These are phyloP conservation scores for Dendroctonus ponderosae DNA, from an alignment of 1,140 invertebrate genomes.

Conservation along the genomic window DNA sequence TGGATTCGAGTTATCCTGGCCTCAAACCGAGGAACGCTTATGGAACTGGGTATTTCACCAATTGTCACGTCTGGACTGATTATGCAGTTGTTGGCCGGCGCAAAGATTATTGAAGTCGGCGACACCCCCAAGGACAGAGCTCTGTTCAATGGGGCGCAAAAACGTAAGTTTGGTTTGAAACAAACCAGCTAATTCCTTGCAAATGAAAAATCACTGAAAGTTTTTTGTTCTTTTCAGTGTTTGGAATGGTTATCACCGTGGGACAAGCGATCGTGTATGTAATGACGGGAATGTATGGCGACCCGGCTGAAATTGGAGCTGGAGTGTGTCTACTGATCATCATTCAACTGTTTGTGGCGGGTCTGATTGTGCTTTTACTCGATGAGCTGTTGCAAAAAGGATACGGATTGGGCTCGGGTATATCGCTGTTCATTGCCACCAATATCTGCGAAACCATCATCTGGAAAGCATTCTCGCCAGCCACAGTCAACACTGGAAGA, in stretches of 20 bases:
- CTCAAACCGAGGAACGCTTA: constrained; percentile 98
- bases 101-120: constrained; percentile 99
- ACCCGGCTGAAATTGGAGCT: constrained; percentile 96
- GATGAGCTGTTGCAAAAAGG: constrained; percentile 98
- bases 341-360: constrained; percentile 97
- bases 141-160: constrained; percentile 99
- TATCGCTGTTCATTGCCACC: constrained; percentile 99
- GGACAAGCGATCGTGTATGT: constrained; percentile 99
- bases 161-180: constrained; percentile 68
- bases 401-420: constrained; percentile 96
- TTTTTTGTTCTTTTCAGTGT: constrained; percentile 66
- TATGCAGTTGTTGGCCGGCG: constrained; percentile 98
- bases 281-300: constrained; percentile 99
- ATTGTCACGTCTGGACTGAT: constrained; percentile 99
- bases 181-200: neutral
- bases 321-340: constrained; percentile 99
- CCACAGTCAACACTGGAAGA: constrained; percentile 96
- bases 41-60: constrained; percentile 99
- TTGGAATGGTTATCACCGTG: constrained; percentile 99
- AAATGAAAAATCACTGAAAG: neutral
- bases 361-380: constrained; percentile 94
- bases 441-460: constrained; percentile 99
- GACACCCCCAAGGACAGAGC: constrained; percentile 99
- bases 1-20: constrained; percentile 99
- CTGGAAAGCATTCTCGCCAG: constrained; percentile 99